Conservation (phyloP, 2,888 invertebrate genomes). For the Scelioninae gen. 2 region DNA sequence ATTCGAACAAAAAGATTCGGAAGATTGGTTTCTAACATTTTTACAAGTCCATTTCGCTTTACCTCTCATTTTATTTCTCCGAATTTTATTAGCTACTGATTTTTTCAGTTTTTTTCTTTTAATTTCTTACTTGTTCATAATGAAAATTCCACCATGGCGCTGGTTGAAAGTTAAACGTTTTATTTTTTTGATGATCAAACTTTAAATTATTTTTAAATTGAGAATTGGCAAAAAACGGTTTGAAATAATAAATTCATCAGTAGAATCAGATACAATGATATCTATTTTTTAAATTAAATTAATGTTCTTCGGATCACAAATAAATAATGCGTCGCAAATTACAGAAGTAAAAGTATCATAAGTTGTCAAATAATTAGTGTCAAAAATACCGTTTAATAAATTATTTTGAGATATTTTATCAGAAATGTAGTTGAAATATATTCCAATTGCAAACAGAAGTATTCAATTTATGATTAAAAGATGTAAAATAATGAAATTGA, state of each 20-base stretch:
- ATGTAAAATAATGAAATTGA: neutral
- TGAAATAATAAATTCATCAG: neutral
- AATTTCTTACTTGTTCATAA: conserved; percentile 8
- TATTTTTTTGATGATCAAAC: neutral
- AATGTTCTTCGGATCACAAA: neutral
- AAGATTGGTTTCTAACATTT: neutral
- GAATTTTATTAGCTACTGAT: conserved; percentile 14
- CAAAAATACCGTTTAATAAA: neutral
- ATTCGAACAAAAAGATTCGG: neutral
- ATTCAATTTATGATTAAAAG: neutral
- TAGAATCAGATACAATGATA: no score
- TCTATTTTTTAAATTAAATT: neutral
- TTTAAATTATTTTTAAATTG: no score
- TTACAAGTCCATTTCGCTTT: conserved; percentile 11
- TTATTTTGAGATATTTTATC: no score
- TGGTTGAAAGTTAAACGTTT: neutral
- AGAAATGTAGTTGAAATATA: neutral
- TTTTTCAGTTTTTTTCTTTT: conserved; percentile 21
- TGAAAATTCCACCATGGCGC: conserved; percentile 28
- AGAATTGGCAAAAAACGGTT: no score
- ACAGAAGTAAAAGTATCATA: neutral
- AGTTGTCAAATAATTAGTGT: neutral
- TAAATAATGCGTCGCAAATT: no score
- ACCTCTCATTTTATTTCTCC: conserved; percentile 27
- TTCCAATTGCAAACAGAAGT: neutral